These are phyloP conservation scores for Microcebus lehilahytsara DNA, from an alignment of 2,113 vertebrate genomes.

Conservation along the genomic window DNA sequence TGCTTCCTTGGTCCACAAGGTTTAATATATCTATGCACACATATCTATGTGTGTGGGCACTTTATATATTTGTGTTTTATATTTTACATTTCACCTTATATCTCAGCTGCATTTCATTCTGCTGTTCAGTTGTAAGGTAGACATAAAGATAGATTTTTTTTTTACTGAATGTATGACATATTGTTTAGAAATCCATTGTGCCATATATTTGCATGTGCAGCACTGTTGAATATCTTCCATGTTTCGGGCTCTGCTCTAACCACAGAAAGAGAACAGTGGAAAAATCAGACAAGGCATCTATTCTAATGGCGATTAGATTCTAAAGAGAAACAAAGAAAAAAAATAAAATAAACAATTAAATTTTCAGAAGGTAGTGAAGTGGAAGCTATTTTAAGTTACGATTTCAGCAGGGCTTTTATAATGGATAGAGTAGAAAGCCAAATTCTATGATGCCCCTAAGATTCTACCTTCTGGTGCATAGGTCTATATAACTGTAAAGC, in stretches of 20 bases:
- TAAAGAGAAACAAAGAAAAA: not conserved
- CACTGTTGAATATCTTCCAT: not conserved
- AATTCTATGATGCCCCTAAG: not conserved
- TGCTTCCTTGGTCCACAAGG: not conserved
- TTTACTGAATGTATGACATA: not conserved
- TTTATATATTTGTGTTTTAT: not conserved
- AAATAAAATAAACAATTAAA: not conserved
- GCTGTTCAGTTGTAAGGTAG: not conserved
- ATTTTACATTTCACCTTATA: not conserved
- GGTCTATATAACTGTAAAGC: not conserved
- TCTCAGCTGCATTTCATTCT: not conserved
- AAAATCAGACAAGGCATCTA: not conserved
- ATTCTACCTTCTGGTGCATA: not conserved
- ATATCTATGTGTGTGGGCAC: not conserved
- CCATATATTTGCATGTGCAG: not conserved
- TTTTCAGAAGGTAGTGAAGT: not conserved
- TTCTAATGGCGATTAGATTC: not conserved
- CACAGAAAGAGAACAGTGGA: not conserved
- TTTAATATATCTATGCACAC: not conserved
- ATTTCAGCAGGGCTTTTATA: not conserved
- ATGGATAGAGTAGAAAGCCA: not conserved
- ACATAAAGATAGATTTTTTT: not conserved
- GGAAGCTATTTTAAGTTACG: not conserved
- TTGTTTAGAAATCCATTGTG: not conserved
- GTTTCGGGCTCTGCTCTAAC: not conserved